Base-by-base conservation (phyloP, 2,113 vertebrate genomes). In the Cyprinodon variegatus region DNA sequence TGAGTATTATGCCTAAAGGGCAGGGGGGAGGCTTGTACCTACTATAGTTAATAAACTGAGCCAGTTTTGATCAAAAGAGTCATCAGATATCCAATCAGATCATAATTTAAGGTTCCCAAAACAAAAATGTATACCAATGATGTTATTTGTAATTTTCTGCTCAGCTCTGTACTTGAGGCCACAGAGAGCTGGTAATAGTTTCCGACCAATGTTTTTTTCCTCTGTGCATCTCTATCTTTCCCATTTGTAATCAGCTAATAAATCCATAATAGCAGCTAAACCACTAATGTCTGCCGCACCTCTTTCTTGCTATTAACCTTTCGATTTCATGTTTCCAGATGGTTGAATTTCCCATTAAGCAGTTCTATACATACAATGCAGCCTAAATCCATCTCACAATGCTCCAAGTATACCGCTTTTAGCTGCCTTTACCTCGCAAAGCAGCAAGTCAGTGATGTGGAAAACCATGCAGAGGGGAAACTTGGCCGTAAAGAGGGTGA, bases 391-490 rank as follows among this genome's bases (percentile, higher is more conserved):
- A 38, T 29, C 17, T 72, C 29, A 20, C 57, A 59, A 29, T 57
- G 9, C 22, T 41, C 17, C 20, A 29, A 67, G 53, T 40, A 65
- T n/a, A 71, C 69, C 57, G 43, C 17, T 65, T n/a, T 36, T 48
- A 11, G 76, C 17, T 46, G 64, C 59, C 1, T 67, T 70, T 91
- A 99, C 98, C 98, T 99, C 98, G 75, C 95, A 98, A 48, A 99
- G 97, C 63, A 99, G 97, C 82, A 99, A 93, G 93, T 99, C 98
- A 61, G 98, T 98, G 94, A 99, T 99, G 93, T 99, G 98, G 95
- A 99, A 99, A 90, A 99, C 98, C 98, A 99, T 99, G 93, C 96
- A 99, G 86, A 99, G 95, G 5, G 98, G 98, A 84, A 99, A 99
- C 94, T 99, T 99, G 94, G 98, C 98, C n/a, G 98, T 99, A 79